A percentile compares a stretch with the other conserved stretches of the same genome.
phyloP scores from a whole-genome alignment of 2,113 vertebrate species.

The Rhynchomys soricoides region DNA sequence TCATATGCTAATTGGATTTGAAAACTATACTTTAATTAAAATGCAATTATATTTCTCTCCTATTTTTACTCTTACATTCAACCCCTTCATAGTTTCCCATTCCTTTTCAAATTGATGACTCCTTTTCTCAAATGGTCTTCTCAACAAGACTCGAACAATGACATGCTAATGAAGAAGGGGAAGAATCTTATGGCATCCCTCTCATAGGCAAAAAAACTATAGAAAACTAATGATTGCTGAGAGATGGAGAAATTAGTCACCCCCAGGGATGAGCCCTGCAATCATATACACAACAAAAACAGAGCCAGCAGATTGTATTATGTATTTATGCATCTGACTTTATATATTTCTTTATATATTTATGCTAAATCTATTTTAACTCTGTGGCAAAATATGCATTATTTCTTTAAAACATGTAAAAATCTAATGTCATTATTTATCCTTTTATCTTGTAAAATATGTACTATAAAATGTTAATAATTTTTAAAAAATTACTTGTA shows the following conservation, averaged over 20 bases:
- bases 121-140: not conserved
- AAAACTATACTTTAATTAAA: not conserved
- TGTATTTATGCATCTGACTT: not conserved
- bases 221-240: not conserved
- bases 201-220: not conserved
- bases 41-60: not conserved
- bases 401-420: slow-evolving; percentile 48
- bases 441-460: slow-evolving; percentile 14
- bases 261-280: not conserved
- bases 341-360: not conserved
- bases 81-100: not conserved
- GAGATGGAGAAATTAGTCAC: not conserved
- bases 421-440: slow-evolving; percentile 36
- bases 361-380: slow-evolving; percentile 53
- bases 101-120: not conserved
- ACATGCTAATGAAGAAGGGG: not conserved
- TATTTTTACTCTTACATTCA: not conserved
- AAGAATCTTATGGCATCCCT: not conserved
- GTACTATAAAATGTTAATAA: slow-evolving; percentile 27
- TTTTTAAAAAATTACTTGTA: slow-evolving; percentile 60
- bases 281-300: not conserved
- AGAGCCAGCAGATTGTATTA: not conserved
- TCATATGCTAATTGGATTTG: slow-evolving; percentile 49
- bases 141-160: not conserved
- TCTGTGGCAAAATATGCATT: not conserved